Conservation (phyloP, 2,113 vertebrate species). For the Cebus imitator region DNA sequence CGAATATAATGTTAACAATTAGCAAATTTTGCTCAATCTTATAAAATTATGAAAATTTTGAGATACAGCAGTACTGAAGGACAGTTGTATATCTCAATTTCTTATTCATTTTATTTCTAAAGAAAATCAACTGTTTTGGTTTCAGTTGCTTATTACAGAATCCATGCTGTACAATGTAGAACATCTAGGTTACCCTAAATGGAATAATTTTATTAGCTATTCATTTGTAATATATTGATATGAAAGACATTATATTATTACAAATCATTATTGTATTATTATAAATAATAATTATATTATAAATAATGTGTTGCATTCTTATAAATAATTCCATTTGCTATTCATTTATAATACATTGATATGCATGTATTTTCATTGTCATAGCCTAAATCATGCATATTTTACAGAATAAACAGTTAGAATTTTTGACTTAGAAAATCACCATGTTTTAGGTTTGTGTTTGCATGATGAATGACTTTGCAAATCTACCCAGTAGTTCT, state of each 20-base stretch:
- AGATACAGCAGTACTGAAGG: not conserved
- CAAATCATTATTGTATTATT: not conserved
- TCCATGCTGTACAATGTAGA: not conserved
- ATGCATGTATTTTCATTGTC: not conserved
- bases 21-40: not conserved
- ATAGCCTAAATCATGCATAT: not conserved
- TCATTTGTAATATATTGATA: not conserved
- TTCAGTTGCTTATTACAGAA: not conserved
- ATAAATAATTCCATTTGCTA: not conserved
- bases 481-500: not conserved
- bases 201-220: not conserved
- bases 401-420: not conserved
- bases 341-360: not conserved
- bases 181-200: not conserved
- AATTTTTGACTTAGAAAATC: not conserved
- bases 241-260: not conserved
- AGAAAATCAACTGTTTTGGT: not conserved
- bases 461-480: not conserved
- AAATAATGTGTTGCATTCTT: not conserved
- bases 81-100: not conserved
- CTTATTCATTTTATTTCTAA: not conserved
- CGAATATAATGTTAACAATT: not conserved
- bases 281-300: not conserved
- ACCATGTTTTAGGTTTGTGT: not conserved
- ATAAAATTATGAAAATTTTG: not conserved